These are phyloP conservation scores for Phyllostomus discolor DNA, from an alignment of 2,113 vertebrate genomes.

Conservation along the genomic window DNA sequence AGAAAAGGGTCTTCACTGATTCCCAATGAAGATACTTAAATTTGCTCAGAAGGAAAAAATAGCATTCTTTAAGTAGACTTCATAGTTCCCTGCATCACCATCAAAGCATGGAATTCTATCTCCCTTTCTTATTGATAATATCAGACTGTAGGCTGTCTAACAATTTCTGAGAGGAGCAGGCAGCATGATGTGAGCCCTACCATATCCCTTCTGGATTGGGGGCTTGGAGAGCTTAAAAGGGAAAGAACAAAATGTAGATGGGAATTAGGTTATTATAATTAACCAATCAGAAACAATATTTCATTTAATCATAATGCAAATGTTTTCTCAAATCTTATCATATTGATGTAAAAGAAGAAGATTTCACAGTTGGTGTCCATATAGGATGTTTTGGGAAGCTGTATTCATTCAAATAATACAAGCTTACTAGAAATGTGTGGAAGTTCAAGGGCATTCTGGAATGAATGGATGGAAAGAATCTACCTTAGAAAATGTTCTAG, in stretches of 20 bases:
- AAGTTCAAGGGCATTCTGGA: neutral
- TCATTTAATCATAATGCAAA: neutral
- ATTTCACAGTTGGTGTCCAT: neutral
- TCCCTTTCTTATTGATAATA: neutral
- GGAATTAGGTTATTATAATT: neutral
- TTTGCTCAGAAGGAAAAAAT: neutral
- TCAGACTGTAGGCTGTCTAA: neutral
- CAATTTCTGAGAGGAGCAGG: neutral
- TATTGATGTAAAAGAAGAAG: neutral
- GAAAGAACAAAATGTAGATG: neutral
- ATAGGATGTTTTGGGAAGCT: neutral
- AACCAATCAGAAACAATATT: neutral
- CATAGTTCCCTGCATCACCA: neutral
- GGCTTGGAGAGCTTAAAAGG: neutral
- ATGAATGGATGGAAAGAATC: neutral
- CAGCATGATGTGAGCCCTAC: neutral
- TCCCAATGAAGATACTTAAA: neutral
- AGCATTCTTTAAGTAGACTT: neutral
- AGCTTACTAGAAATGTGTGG: neutral
- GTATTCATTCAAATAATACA: neutral
- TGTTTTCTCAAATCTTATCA: neutral
- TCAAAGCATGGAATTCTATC: neutral
- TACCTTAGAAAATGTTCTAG: neutral
- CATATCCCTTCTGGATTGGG: neutral
- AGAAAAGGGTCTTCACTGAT: neutral